Evolutionary conservation across 1,140 invertebrate species (phyloP).

Genomic region (Lanistes nyassanus): DNA sequence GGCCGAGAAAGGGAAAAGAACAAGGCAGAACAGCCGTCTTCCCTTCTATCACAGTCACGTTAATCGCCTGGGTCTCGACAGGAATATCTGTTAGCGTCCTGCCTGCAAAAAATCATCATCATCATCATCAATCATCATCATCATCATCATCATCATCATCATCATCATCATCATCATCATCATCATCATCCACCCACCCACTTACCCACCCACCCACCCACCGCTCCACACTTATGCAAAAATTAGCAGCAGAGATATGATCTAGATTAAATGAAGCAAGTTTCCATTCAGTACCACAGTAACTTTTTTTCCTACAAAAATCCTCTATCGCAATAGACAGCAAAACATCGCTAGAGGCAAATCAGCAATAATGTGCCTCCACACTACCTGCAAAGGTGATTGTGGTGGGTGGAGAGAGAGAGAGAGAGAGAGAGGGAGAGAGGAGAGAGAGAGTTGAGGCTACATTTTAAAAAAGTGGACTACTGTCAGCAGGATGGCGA

Average conservation of each 20-base stretch:
- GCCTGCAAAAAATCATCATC: neutral
- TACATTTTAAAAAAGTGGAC: neutral
- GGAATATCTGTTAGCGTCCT: neutral
- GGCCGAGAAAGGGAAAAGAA: slow-evolving; percentile 88
- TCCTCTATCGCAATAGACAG: too few species aligned
- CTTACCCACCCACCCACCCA: neutral
- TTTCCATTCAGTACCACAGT: neutral
- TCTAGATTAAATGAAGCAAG: too few species aligned
- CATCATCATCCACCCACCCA: neutral
- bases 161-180: neutral
- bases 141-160: slow-evolving; percentile 15
- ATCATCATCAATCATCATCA: neutral
- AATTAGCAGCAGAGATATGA: neutral
- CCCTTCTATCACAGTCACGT: slow-evolving; percentile 90
- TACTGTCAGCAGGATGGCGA: neutral
- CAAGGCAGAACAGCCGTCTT: slow-evolving; percentile 91
- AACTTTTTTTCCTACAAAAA: too few species aligned
- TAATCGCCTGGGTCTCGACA: slow-evolving; percentile 68
- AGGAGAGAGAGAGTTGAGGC: too few species aligned
- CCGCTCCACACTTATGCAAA: neutral
- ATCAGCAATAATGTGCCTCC: too few species aligned
- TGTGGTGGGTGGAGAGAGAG: too few species aligned
- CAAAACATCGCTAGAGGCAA: too few species aligned
- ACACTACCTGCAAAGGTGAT: too few species aligned
- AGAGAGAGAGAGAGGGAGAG: neutral